Base-by-base conservation (phyloP, 2,797 vertebrate genomes). In the Rhinophrynus dorsalis region DNA sequence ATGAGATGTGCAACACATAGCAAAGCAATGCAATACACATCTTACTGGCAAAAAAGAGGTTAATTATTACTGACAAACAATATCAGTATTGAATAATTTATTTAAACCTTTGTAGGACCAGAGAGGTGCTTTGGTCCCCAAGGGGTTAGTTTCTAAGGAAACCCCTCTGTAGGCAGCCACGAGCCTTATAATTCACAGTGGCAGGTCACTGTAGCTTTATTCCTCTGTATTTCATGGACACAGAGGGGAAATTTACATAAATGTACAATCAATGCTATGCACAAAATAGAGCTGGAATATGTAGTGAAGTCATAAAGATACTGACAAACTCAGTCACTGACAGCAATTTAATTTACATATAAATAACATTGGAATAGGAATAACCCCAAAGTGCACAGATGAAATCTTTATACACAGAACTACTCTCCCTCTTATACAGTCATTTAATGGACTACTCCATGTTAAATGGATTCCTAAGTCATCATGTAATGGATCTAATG, bases 321-420 rank as follows among this genome's bases (percentile, higher is more conserved):
- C 38, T 24, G 50, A 37, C 55, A n/a, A 20, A 27, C 23, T 55
- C 68, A 37, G 38, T 48, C 30, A 47, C 35, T 38, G 59, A 54
- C 59, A 63, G 59, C 38, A 35, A 70, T 70, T 63, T 70, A 5
- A 70, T 70, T 70, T 70, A 54, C 67, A 70, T 70, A 68, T 59
- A 70, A 62, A 62, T 62, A 70, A 70, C 58, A 40, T 52, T 55
- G 47, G 9, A 61, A 20, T 56, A 42, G 37, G 9, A 23, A 51
- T 55, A 62, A 54, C 38, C 21, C 38, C 18, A 51, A 38, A 64
- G 60, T 64, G 32, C 30, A 27, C 60, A 38, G 17, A 29, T 52
- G 67, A 62, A 62, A 44, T 48, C 27, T 33, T 44, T 69, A 7
- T n/a, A 15, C 45, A 35, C 38, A 32, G 30, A 61, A 47, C 18